These are phyloP conservation scores for Epistrophella euchroma DNA, from an alignment of 2,888 invertebrate species.

Conservation along the genomic window DNA sequence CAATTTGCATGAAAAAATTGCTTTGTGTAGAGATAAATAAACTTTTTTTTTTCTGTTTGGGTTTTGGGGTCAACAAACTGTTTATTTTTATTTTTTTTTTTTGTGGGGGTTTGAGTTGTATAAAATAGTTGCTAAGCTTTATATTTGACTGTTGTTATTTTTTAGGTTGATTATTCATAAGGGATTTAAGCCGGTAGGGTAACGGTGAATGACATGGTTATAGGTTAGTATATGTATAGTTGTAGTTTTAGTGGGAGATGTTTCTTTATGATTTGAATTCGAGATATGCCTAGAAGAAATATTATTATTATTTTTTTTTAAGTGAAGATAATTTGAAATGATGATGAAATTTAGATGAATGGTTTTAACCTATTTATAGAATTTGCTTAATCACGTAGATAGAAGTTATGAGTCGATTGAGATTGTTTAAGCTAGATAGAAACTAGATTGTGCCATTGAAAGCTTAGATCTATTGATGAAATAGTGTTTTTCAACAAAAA, in stretches of 20 bases:
- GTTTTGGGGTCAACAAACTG: conserved; percentile 69
- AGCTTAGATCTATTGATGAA: neutral
- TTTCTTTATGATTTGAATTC: conserved; percentile 12
- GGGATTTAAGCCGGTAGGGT: conserved; percentile 54
- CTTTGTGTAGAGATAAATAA: conserved; percentile 48
- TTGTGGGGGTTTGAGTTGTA: conserved; percentile 56
- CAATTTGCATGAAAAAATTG: conserved; percentile 72
- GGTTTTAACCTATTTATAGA: neutral
- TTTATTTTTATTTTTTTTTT: conserved; percentile 36
- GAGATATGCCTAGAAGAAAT: conserved; percentile 20
- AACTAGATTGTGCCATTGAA: neutral
- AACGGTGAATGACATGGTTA: conserved; percentile 49
- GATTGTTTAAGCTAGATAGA: neutral
- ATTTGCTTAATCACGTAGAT: neutral
- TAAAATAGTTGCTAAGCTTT: conserved; percentile 58
- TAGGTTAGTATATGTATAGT: neutral
- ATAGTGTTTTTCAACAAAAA: no score
- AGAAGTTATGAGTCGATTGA: neutral
- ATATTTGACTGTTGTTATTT: conserved; percentile 12
- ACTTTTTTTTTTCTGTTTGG: conserved; percentile 38
- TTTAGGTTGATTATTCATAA: conserved; percentile 56
- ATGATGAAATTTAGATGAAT: neutral
- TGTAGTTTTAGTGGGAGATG: conserved; percentile 31
- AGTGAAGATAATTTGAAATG: conserved; percentile 1
- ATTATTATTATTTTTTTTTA: neutral